Evolutionary conservation across 2,797 vertebrate species (phyloP), one percentile per base, ranked within the genome.

Genomic region (Alosa sapidissima): DNA sequence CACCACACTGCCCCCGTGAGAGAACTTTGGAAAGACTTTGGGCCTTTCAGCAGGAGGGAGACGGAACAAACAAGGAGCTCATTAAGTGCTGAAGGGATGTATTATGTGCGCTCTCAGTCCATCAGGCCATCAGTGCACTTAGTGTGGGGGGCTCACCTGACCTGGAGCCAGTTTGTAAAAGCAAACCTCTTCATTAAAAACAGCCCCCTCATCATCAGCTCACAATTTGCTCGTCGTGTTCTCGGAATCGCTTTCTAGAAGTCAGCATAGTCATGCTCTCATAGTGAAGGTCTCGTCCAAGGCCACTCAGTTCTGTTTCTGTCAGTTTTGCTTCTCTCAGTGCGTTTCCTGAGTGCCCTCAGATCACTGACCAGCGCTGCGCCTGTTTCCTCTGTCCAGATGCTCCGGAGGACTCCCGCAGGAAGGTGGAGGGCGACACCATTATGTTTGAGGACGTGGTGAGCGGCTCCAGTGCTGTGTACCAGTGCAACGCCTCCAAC

Each of bases 401-500:
- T 94, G 94, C 97, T 33, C 96, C 97, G 0, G 90, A 92, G 85
- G 98, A 99, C 86, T 91, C 94, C 24, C 98, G 97, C 94, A 96
- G 98, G 86, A 97, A 92, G 86, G 96, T 98, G 86, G 97, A 97
- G 85, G 96, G 96, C 0, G 98, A 99, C 91, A 97, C 96, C 68
- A 95, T 99, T 89, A 97, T 97, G 86, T 99, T 99, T 92, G 95
- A 95, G 1, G 95, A 95, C 0, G 96, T 99, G 55, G 97, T 97
- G 93, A 95, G 94, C 19, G 96, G 95, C 10, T 96, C 98, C 87
- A 99, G 97, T 55, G 96, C 97, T 0, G 98, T 99, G 45, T 99
- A 97, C 91, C 98, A 99, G 90, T 99, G 98, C 89, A 99, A 99
- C 54, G 94, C 97, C 81, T 98, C 98, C 84, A 99, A 99, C 78